Base-by-base conservation (phyloP, 2,797 vertebrate genomes). In the Chromobotia macracanthus region DNA sequence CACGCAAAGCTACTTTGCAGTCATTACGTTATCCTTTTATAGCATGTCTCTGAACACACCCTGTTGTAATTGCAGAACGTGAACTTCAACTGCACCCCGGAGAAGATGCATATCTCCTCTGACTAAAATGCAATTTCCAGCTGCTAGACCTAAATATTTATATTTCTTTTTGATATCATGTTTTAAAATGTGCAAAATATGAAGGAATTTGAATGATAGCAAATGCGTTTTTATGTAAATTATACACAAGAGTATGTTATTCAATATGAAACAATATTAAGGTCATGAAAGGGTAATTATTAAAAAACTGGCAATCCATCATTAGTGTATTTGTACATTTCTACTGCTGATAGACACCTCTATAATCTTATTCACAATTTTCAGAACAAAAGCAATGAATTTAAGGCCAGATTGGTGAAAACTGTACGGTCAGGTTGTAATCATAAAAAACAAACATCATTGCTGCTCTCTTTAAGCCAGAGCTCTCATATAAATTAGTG, bases 11-110 rank as follows among this genome's bases (percentile, higher is more conserved):
- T 85, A 75, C 88, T 90, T 88, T 82, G 82, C 80, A 87, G 84
- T 77, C 82, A 87, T 92, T 87, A 93, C 90, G 87, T 92, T 90
- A 93, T 84, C 79, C 64, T 82, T 84, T 79, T 78, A 79, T 81
- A 35, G 85, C 82, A 83, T 84, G 84, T 87, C 71, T 90, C 83
- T 73, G 89, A 87, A 87, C 88, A 91, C 90, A 85, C 89, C 90
- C 87, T 87, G 80, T 75, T 78, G 83, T 66, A 88, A 90, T 92
- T 92, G 90, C 91, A 90, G 92, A 89, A 92, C 85, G 41, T 90
- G 89, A 91, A 90, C 90, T 91, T 84, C 82, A 76, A n/a, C 50
- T 88, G 86, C 91, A 90, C 89, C 41, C 19, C 10, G 75, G 55
- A 46, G 82, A 76, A 86, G 86, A 86, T 82, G 48, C 75, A 87